Conservation (phyloP, 2,113 vertebrate genomes). For the Festucalex cinctus region DNA sequence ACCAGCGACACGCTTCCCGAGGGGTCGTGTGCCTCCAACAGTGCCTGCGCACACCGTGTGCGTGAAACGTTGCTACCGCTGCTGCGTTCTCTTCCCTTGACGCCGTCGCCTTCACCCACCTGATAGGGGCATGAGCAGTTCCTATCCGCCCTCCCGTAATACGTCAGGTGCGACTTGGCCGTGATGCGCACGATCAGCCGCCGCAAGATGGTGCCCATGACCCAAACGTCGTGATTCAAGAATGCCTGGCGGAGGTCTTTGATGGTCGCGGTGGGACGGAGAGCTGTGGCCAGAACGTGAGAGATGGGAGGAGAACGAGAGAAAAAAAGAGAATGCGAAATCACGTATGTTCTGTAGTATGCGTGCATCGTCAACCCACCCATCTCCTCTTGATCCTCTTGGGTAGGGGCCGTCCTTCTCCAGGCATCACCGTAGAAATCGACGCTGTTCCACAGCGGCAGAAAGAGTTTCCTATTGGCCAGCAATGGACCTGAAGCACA, state of each 20-base stretch:
- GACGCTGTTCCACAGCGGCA: constrained; percentile 72
- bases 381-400: constrained; percentile 18
- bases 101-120: constrained; percentile 43
- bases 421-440: constrained; percentile 63
- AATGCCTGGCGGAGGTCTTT: constrained; percentile 27
- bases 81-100: background rate
- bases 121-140: constrained; percentile 72
- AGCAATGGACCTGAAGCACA: constrained; percentile 49
- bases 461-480: constrained; percentile 63
- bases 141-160: constrained; percentile 65
- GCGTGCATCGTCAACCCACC: background rate
- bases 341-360: background rate
- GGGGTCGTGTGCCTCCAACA: constrained; percentile 65
- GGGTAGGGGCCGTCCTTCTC: constrained; percentile 46
- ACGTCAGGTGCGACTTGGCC: constrained; percentile 68
- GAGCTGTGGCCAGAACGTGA: constrained; percentile 11
- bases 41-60: constrained; percentile 35
- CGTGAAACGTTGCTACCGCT: background rate
- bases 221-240: constrained; percentile 11
- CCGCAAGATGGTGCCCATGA: constrained; percentile 16
- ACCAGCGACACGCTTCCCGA: constrained; percentile 66
- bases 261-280: constrained; percentile 24
- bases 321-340: background rate
- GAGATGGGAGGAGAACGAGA: background rate
- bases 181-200: constrained; percentile 63